Conservation (phyloP, 2,888 invertebrate genomes). For the Isotomurus palustris region DNA sequence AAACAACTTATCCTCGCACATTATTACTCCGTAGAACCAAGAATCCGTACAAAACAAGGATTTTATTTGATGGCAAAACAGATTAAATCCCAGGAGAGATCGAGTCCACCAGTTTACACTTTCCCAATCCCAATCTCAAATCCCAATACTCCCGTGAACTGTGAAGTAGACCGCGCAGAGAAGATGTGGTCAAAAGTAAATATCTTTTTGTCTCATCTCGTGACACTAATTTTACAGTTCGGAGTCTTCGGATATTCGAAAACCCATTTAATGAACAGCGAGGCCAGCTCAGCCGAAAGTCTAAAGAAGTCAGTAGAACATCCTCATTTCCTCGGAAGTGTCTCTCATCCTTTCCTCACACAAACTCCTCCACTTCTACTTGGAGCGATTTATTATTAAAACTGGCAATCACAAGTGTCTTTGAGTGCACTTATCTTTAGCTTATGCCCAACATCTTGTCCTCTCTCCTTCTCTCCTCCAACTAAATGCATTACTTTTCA, state of each 20-base stretch:
- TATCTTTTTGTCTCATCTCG: neutral
- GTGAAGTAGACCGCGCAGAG: too few relatives aligned
- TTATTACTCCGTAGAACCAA: too few relatives aligned
- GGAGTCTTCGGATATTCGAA: too few relatives aligned
- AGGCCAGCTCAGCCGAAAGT: neutral
- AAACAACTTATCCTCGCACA: too few relatives aligned
- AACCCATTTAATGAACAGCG: slow-evolving; percentile 6
- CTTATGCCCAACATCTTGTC: neutral
- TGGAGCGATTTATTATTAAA: slow-evolving; percentile 8
- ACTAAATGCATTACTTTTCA: too few relatives aligned
- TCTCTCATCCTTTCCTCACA: neutral
- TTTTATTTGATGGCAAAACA: too few relatives aligned
- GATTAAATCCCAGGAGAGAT: too few relatives aligned
- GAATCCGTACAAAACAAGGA: too few relatives aligned
- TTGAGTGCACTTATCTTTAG: slow-evolving; percentile 8
- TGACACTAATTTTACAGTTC: slow-evolving; percentile 3
- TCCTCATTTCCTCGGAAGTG: neutral
- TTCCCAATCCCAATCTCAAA: too few relatives aligned
- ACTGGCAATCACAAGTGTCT: slow-evolving; percentile 12
- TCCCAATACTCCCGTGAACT: neutral
- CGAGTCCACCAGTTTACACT: too few relatives aligned
- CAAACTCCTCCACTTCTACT: neutral
- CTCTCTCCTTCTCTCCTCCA: neutral
- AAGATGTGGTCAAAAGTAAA: too few relatives aligned
- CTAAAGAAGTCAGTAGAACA: neutral